These are phyloP conservation scores for Lymantria dispar DNA, from an alignment of 2,888 invertebrate genomes.

Conservation along the genomic window DNA sequence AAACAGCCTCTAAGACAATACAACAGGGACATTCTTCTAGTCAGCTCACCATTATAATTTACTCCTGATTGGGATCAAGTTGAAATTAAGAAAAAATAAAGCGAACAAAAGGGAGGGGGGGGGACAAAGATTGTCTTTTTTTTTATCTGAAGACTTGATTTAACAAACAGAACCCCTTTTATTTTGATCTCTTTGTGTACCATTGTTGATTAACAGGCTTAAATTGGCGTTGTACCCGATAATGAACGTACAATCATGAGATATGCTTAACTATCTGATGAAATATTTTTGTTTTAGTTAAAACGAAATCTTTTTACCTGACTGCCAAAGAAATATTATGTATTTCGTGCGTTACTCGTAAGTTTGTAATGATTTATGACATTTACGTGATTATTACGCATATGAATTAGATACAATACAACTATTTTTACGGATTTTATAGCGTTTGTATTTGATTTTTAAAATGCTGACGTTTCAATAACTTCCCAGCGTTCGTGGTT, in stretches of 20 bases:
- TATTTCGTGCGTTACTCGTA: too few relatives aligned
- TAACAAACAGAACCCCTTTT: conserved; percentile 66
- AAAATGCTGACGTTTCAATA: too few relatives aligned
- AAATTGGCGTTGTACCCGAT: conserved; percentile 43
- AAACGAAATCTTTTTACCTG: too few relatives aligned
- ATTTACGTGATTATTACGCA: too few relatives aligned
- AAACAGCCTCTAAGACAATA: conserved; percentile 68
- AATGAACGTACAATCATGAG: conserved; percentile 21
- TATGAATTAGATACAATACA: too few relatives aligned
- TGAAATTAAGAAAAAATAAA: conserved; percentile 81
- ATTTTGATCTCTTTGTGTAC: conserved; percentile 47
- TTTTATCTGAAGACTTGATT: conserved; percentile 74
- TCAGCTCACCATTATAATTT: conserved; percentile 80
- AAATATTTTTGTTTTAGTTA: too few relatives aligned
- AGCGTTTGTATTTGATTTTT: too few relatives aligned
- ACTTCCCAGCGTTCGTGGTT: too few relatives aligned
- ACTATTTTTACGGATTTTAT: too few relatives aligned
- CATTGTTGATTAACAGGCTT: conserved; percentile 52
- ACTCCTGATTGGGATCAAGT: conserved; percentile 80
- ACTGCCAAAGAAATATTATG: too few relatives aligned
- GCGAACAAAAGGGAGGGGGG: conserved; percentile 61
- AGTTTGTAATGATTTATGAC: too few relatives aligned
- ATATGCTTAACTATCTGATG: neutral
- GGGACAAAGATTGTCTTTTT: conserved; percentile 59
- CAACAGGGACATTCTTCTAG: conserved; percentile 72